These are phyloP conservation scores for Dicentrarchus labrax DNA, from an alignment of 2,113 vertebrate genomes.

Conservation along the genomic window DNA sequence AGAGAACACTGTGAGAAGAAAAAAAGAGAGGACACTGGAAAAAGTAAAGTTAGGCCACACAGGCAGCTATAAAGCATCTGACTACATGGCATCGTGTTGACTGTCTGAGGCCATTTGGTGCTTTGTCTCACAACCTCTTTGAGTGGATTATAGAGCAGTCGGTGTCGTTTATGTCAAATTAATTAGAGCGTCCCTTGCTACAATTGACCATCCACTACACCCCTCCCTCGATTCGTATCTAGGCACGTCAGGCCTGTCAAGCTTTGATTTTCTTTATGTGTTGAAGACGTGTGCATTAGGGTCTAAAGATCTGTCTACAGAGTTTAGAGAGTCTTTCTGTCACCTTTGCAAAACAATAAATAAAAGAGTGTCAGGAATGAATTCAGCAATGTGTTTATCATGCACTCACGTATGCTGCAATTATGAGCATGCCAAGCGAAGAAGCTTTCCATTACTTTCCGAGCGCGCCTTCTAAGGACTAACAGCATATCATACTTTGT, in stretches of 20 bases:
- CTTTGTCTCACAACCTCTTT: slow-evolving; percentile 30
- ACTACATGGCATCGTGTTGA: background rate
- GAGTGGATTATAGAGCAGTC: slow-evolving; percentile 20
- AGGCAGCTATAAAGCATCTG: slow-evolving; percentile 18
- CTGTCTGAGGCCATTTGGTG: slow-evolving; percentile 29
- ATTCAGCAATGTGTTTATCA: background rate
- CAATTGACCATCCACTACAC: background rate
- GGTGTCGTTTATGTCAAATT: slow-evolving; percentile 21
- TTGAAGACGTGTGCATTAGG: background rate
- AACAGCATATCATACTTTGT: too few relatives aligned
- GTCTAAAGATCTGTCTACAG: too few relatives aligned
- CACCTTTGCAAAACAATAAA: too few relatives aligned
- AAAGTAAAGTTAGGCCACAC: slow-evolving; percentile 1
- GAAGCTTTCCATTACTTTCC: too few relatives aligned
- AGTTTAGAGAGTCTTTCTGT: too few relatives aligned
- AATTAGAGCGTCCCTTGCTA: slow-evolving; percentile 20
- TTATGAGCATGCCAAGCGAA: too few relatives aligned
- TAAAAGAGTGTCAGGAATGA: too few relatives aligned
- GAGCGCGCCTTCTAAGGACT: too few relatives aligned
- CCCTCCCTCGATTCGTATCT: background rate
- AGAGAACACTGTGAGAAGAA: slow-evolving; percentile 1
- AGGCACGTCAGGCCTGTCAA: background rate
- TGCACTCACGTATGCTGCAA: background rate
- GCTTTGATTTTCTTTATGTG: background rate
- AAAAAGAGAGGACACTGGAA: background rate